Evolutionary conservation across 2,888 invertebrate genomes (phyloP).

Genomic region (Andrena minutula): DNA sequence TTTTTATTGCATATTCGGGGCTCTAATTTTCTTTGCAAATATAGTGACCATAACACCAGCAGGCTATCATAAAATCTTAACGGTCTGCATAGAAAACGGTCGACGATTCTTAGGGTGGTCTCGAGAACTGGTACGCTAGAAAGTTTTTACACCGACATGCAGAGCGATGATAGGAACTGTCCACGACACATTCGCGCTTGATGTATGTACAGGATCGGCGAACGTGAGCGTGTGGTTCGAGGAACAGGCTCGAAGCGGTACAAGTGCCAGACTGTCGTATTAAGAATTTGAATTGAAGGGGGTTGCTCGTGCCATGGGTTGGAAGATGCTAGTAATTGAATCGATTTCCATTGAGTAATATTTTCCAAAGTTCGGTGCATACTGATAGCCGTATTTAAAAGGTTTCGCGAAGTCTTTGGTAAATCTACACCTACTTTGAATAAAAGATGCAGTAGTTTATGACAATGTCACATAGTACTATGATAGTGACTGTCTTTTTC

Average conservation of each 20-base stretch:
- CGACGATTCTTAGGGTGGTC: neutral
- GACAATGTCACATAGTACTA: too few species aligned
- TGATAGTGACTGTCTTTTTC: too few species aligned
- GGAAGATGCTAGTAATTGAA: conserved; percentile 6
- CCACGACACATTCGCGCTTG: neutral
- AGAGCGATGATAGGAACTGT: conserved; percentile 2
- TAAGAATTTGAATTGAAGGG: conserved; percentile 54
- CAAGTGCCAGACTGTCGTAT: conserved; percentile 65
- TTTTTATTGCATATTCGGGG: too few species aligned
- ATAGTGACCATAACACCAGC: too few species aligned
- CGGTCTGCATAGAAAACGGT: neutral
- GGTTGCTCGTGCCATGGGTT: conserved; percentile 26
- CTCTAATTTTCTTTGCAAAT: too few species aligned
- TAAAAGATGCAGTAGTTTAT: too few species aligned
- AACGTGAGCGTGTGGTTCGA: conserved; percentile 8
- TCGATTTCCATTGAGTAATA: neutral
- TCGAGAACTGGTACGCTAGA: neutral
- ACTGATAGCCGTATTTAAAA: too few species aligned
- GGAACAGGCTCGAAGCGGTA: conserved; percentile 65
- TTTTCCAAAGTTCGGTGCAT: neutral
- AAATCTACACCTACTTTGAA: too few species aligned
- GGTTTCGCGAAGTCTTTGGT: too few species aligned
- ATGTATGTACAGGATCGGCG: neutral
- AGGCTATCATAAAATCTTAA: too few species aligned
- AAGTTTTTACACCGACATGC: neutral